Conservation (phyloP, 2,797 vertebrate species). For the Anas flavirostris region DNA sequence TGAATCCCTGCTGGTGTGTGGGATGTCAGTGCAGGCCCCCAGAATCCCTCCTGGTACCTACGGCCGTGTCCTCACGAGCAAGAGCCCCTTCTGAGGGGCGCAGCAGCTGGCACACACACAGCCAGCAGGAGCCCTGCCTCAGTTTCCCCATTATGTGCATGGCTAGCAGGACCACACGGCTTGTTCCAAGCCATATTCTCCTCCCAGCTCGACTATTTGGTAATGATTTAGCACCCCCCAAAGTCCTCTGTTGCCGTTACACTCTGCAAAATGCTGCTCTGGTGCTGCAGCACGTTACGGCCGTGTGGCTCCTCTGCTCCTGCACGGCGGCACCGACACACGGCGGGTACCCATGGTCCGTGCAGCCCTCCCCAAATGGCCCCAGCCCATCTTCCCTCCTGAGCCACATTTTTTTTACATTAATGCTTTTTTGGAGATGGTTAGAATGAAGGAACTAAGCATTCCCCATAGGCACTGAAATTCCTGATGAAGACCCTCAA, state of each 20-base stretch:
- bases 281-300: background rate
- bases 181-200: background rate
- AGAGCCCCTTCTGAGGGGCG: too few species aligned
- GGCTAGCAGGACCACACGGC: background rate
- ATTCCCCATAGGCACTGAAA: background rate
- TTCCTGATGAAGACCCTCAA: background rate
- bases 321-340: background rate
- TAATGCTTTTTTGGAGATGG: background rate
- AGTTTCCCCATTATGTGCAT: background rate
- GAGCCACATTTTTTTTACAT: background rate
- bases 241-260: background rate
- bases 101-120: background rate
- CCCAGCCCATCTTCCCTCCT: background rate
- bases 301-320: background rate
- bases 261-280: background rate
- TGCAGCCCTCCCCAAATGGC: background rate
- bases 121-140: background rate
- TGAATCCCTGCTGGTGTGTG: background rate
- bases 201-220: background rate
- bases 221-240: background rate
- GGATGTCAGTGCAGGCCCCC: background rate
- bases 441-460: background rate
- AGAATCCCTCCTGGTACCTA: too few species aligned
- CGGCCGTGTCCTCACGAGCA: background rate
- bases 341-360: fast-evolving